phyloP scores from a whole-genome alignment of 2,113 vertebrate species.

The Scopus umbretta region DNA sequence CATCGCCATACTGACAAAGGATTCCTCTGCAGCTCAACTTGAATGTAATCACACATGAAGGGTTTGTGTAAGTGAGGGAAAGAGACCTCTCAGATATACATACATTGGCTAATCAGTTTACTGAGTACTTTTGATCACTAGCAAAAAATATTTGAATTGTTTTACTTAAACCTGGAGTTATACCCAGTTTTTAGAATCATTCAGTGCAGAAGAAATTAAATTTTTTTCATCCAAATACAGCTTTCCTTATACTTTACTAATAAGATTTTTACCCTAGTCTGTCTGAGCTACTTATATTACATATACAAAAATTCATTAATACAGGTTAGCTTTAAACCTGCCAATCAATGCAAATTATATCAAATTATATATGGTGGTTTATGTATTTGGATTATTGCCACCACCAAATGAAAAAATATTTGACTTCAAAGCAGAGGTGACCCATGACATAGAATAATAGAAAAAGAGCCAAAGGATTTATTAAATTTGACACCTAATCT shows the following conservation, averaged over 20 bases:
- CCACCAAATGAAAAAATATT: not conserved
- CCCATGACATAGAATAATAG: not conserved
- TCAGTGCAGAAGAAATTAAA: not conserved
- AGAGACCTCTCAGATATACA: not conserved
- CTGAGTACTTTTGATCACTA: not conserved
- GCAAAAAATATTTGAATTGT: not conserved
- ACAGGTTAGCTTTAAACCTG: conserved; percentile 7
- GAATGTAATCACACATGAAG: not conserved
- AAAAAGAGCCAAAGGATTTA: conserved; percentile 41
- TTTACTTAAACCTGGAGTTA: not conserved
- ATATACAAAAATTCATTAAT: conserved; percentile 6
- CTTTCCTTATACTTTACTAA: not conserved
- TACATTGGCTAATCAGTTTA: not conserved
- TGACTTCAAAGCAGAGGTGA: not conserved
- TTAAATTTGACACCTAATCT: conserved; percentile 60
- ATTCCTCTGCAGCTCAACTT: not conserved
- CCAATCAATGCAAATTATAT: conserved; percentile 35
- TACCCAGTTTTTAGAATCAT: not conserved
- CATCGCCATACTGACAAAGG: not conserved
- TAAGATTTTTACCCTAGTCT: not conserved
- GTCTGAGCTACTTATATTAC: not conserved
- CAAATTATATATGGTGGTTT: not conserved
- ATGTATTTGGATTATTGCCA: conserved; percentile 20
- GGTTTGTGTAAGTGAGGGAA: not conserved
- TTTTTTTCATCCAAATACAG: not conserved